Conservation (phyloP, 1,140 invertebrate genomes). For the Fopius arisanus region DNA sequence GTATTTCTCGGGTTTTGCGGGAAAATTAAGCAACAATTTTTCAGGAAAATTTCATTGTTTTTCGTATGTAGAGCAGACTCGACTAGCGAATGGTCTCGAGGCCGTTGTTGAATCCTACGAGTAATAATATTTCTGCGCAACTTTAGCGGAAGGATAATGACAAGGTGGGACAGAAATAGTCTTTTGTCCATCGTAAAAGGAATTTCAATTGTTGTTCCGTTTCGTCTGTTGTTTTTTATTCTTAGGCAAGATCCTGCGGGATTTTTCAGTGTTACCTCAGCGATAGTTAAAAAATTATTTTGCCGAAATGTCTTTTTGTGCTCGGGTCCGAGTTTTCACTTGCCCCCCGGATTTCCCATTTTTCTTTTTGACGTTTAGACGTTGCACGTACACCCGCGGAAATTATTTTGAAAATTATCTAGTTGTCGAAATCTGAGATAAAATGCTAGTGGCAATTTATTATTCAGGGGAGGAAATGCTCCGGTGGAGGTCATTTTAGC, state of each 20-base stretch:
- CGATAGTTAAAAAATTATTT: not conserved
- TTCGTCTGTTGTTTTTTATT: conserved; percentile 1
- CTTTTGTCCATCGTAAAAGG: conserved; percentile 22
- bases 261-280: not conserved
- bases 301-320: not conserved
- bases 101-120: not conserved
- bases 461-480: too few relatives aligned
- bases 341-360: not conserved
- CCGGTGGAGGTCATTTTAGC: too few relatives aligned
- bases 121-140: not conserved
- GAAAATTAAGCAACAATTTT: too few relatives aligned
- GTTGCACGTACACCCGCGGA: too few relatives aligned
- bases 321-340: not conserved
- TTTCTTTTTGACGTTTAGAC: too few relatives aligned
- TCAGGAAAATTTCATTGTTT: not conserved
- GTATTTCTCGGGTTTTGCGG: too few relatives aligned
- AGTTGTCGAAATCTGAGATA: too few relatives aligned
- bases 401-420: too few relatives aligned
- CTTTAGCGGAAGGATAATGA: conserved; percentile 17
- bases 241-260: conserved; percentile 8
- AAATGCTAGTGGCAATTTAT: too few relatives aligned
- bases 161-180: conserved; percentile 17
- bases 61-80: not conserved
- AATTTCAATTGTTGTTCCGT: conserved; percentile 19
- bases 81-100: conserved; percentile 1